Evolutionary conservation across 2,797 vertebrate genomes (phyloP), one percentile per base, ranked within the genome.

Genomic region (Chiroxiphia lanceolata): DNA sequence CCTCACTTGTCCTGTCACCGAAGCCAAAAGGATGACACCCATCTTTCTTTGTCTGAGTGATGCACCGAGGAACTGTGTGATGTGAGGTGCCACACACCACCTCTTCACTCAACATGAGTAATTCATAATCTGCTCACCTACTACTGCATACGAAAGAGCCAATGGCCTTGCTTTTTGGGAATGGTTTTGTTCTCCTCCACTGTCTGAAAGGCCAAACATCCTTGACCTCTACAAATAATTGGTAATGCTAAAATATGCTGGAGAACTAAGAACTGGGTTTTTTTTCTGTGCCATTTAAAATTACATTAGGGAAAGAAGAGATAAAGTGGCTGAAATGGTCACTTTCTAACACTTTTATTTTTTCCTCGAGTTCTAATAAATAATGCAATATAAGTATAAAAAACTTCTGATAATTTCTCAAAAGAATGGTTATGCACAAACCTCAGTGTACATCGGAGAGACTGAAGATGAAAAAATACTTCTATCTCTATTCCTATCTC

Each of bases 61-160:
- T 14, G 13, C 11, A 72, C 15, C 8, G 47, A 11, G 3, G 22
- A 3, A 3, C 11, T 0, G 0, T 5, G 36, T 4, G 25, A 26
- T 56, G 18, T 21, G n/a, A 60, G 64, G 42, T n/a, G 48, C 10
- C 29, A 47, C 47, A 18, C 27, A 38, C 6, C 11, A 11, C 12
- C 70, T 53, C 63, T 79, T 42, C 26, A 16, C 26, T 47, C 42
- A 63, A 6, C 5, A 36, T 4, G 6, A 63, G 34, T 29, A 69
- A 1, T 25, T 61, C 54, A 22, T 16, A 25, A 50, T 21, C 34
- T 1, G 1, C 33, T 33, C 80, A 38, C 31, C 21, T 65, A 10
- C 26, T 47, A 11, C 1, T 4, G 10, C 23, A 54, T 7, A 20
- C 17, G 31, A 42, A 87, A 14, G 9, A 63, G 47, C 9, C 74